Base-by-base conservation (phyloP, 2,797 vertebrate genomes). In the Hephaestus fuliginosus region DNA sequence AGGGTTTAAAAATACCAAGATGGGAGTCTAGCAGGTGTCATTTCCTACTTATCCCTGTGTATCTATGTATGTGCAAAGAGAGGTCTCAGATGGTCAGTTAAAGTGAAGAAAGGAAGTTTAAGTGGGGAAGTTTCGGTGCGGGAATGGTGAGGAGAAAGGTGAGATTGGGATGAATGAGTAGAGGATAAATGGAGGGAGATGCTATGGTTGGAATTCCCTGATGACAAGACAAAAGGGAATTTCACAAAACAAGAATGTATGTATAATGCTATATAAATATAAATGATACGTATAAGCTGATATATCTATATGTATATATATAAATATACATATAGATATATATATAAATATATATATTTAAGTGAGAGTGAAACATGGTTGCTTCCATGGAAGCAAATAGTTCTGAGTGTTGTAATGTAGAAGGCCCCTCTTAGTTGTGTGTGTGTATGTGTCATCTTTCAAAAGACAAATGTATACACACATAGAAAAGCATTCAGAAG, bases 171-270 rank as follows among this genome's bases (percentile, higher is more conserved):
- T 63, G 25, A 80, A 65, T 17, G 53, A 76, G 70, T 56, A 46
- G 70, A 78, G 69, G 85, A 76, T 74, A 51, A 28, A 79, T 72
- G 72, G 79, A 75, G 70, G 83, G 65, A 76, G 82, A 76, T 69
- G 75, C 84, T 85, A 78, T 36, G 22, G 77, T 72, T 85, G 75
- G 58, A 86, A 71, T 92, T 92, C 74, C 86, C 84, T 79, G 68
- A 84, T 92, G 79, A 78, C 78, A 61, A 75, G 65, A 83, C 70
- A 71, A 91, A 92, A 91, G 90, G 92, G 87, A 92, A 89, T 88
- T 85, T 84, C 76, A 67, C 79, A 78, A 91, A 91, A 86, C 89
- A 85, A 92, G 93, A 95, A 94, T 95, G 92, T 95, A 95, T 95
- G 91, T 94, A 91, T 91, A 93, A 91, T 88, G 85, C 81, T 91